Evolutionary conservation across 2,113 vertebrate species (phyloP), one percentile per base, ranked within the genome.

Genomic region (Stegastes partitus): DNA sequence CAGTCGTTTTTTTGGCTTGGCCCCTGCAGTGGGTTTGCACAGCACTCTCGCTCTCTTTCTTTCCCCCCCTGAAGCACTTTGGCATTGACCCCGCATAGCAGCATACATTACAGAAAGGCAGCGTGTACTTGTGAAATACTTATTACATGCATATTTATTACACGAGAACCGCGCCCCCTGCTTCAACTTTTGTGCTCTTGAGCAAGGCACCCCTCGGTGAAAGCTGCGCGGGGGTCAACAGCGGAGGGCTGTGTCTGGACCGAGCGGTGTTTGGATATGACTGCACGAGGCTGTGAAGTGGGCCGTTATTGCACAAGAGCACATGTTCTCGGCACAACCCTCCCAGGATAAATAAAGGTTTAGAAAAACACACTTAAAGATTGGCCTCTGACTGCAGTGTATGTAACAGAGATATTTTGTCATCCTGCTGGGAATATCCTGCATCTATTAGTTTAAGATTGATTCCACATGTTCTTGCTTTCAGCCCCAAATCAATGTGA

Each of bases 41-140:
- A 86, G 80, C 62, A 18, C 75, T 77, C 66, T 76, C 28, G 0
- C 82, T 83, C 45, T 75, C 64, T 82, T 69, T 82, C 75, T 74
- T 72, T 51, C 71, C 80, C 84, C 54, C 71, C 80, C 84, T 84
- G 42, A 71, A 87, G 53, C 70, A 78, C 79, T 83, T 77, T 92
- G 72, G 77, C 74, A 77, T 58, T 79, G 81, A 82, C 80, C 86
- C 72, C 8, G 3, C 81, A 88, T 71, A 71, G 66, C 77, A 71
- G 82, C 62, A 86, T 74, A 77, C 83, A 63, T 84, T 84, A 74
- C 81, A 80, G 75, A 70, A 84, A 83, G 59, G 77, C 59, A 50
- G 74, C 76, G 71, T 79, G 81, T 74, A 74, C 80, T 85, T 68
- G 79, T 80, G 67, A 86, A 90, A 87, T 87, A 85, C 85, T 82